phyloP scores from a whole-genome alignment of 2,888 invertebrate species.

The Dorcus parallelipipedus region DNA sequence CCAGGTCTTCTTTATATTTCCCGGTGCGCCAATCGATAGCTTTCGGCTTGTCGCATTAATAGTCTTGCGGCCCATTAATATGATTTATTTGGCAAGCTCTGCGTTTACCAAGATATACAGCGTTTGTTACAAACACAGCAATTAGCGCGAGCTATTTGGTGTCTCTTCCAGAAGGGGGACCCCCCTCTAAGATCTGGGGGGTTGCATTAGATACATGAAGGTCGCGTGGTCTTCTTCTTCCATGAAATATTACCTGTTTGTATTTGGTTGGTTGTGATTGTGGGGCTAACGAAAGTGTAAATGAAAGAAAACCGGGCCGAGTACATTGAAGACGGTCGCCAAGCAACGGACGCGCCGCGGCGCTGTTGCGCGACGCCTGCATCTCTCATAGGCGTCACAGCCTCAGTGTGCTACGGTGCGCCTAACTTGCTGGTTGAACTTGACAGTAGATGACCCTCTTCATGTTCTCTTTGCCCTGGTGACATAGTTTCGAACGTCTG shows the following conservation, averaged over 20 bases:
- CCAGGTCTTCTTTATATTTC: slow-evolving; percentile 18
- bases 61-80: slow-evolving; percentile 18
- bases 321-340: slow-evolving; percentile 25
- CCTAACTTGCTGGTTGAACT: slow-evolving; percentile 14
- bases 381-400: slow-evolving; percentile 20
- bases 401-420: slow-evolving; percentile 28
- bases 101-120: background rate
- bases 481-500: no score
- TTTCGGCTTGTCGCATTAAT: slow-evolving; percentile 22
- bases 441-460: background rate
- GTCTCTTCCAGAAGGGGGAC: background rate
- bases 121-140: background rate
- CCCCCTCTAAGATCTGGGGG: background rate
- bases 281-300: slow-evolving; percentile 17
- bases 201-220: background rate
- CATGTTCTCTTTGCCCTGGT: background rate
- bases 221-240: no score
- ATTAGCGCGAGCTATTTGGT: background rate
- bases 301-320: slow-evolving; percentile 19
- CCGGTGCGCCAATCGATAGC: slow-evolving; percentile 20
- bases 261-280: background rate
- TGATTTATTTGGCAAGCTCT: slow-evolving; percentile 16
- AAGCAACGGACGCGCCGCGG: slow-evolving; percentile 31
- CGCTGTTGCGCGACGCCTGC: slow-evolving; percentile 31
- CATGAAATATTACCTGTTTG: background rate